A percentile compares a stretch with the other conserved stretches of the same genome.
Conservation (phyloP, 2,888 invertebrate genomes). For the Galerucella nymphaeae region DNA sequence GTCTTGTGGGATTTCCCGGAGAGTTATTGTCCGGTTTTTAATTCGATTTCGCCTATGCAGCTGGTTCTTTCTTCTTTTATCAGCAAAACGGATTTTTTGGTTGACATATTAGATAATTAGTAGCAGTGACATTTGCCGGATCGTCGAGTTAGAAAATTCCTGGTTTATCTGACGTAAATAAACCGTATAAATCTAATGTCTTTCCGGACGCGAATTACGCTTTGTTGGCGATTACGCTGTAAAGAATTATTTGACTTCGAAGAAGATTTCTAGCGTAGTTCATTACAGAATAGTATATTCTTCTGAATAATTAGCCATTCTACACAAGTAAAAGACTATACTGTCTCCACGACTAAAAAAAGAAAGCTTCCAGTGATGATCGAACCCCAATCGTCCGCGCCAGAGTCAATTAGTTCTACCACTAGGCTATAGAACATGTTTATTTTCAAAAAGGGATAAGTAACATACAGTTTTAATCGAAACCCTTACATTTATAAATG, state of each 20-base stretch:
- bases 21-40: slow-evolving; percentile 39
- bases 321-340: no score
- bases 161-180: slow-evolving; percentile 17
- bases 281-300: no score
- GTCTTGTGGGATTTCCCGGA: slow-evolving; percentile 31
- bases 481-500: no score
- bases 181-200: slow-evolving; percentile 14
- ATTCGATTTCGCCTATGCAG: slow-evolving; percentile 38
- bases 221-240: not conserved
- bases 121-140: slow-evolving; percentile 7
- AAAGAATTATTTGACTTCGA: not conserved
- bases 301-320: no score
- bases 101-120: slow-evolving; percentile 29
- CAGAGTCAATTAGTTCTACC: no score
- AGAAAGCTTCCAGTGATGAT: no score
- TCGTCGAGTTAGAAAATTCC: slow-evolving; percentile 11
- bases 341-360: no score
- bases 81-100: slow-evolving; percentile 8
- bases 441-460: no score
- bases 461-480: no score
- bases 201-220: slow-evolving; percentile 6
- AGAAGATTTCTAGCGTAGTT: not conserved
- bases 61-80: slow-evolving; percentile 28
- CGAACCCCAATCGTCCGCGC: no score
- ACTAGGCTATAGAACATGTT: no score